Evolutionary conservation across 2,113 vertebrate species (phyloP), one percentile per base, ranked within the genome.

Genomic region (Falcunculus frontatus): DNA sequence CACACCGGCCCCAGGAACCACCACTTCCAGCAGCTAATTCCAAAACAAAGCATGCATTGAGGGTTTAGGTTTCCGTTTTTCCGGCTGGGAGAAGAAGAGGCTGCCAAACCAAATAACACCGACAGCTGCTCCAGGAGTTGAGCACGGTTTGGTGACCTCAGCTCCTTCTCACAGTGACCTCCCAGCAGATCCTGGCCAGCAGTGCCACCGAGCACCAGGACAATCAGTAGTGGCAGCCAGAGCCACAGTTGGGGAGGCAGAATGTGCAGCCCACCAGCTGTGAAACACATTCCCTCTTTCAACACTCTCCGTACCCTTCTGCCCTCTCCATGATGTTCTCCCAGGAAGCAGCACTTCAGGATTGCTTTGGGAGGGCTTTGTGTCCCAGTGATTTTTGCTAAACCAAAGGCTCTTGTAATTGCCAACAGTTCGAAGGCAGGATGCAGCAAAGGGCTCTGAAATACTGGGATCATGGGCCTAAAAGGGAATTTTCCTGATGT

Each of bases 91-190:
- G 78, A 44, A 70, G 90, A 89, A 74, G 87, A 70, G 33, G 82
- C 90, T 96, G 94, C 95, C 95, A 97, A 97, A 76, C n/a, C 33
- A 93, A 97, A 96, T 96, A 93, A 95, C 91, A 93, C 75, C 5
- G 55, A 90, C 96, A 97, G 96, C 95, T 96, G 87, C 87, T 95
- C 70, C 16, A 67, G 91, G 91, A 95, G 46, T 20, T 20, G 17
- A 4, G 91, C 7, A 4, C 11, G 13, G 91, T 78, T 70, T 4
- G 0, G 79, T 88, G 88, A 93, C 93, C 93, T 86, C 85, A 11
- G 56, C 87, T 56, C 82, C 72, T 77, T 81, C 11, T 0, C 79
- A 20, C 39, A 1, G 55, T 93, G 78, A 78, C 75, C 82, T 77
- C 82, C 78, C 67, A 70, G 22, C 93, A 68, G 84, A 42, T 74